Evolutionary conservation across 2,888 invertebrate species (phyloP), one percentile per base, ranked within the genome.

Genomic region (Pogonocherus hispidulus): DNA sequence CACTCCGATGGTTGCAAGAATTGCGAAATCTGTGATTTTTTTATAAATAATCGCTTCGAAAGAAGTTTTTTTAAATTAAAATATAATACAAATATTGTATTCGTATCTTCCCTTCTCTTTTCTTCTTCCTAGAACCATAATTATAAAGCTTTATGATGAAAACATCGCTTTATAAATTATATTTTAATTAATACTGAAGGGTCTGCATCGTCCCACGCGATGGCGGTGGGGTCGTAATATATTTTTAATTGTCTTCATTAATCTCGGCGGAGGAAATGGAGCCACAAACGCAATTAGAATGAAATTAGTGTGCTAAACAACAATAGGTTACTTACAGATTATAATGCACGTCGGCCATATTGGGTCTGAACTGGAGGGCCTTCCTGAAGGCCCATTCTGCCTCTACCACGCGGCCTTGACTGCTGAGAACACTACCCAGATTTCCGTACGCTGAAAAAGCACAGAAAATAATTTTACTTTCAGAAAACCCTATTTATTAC

Each of bases 271-370:
- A 49, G 62, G 60, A 65, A 68, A 66, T 52, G 66, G 49, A 69
- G 66, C 60, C 63, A 44, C 63, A 55, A 63, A 69, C 71, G 72
- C 72, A 69, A 75, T 77, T 72, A 78, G 70, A 75, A 75, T 56
- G 72, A 69, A 69, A 74, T 73, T 74, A 76, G 67, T 54, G 55
- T 71, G 66, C 68, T 69, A 69, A 66, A 69, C 62, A 73, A 72
- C 63, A 70, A 73, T 60, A 73, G 56, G 59, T 72, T 85, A 95
- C 97, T 96, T 88, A 98, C 97, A 98, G 89, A 88, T 99, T 99
- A 87, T 98, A 99, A 89, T 98, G 98, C 70, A 98, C 98, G 87
- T 99, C 99, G 68, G 98, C 98, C 98, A 98, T 98, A 87, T 98
- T 98, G 80, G 95, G 94, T 84, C 98, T 90, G 89, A 94, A 91